phyloP scores from a whole-genome alignment of 2,113 vertebrate species.

The Phylloscopus whistleri region DNA sequence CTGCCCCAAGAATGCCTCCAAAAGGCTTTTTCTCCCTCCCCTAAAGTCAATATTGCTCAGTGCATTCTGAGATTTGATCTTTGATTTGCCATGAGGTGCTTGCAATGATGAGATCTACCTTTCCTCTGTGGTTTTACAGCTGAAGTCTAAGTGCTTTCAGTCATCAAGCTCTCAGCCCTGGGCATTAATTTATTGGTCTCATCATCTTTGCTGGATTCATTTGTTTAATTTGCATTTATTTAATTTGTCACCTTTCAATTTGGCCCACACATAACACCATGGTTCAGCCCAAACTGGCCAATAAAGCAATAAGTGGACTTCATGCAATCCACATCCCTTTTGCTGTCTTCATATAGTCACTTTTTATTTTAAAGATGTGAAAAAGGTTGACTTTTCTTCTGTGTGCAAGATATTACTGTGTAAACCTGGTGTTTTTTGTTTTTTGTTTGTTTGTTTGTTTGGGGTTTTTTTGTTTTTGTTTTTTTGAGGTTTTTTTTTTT shows the following conservation, averaged over 20 bases:
- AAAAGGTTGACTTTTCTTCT: neutral
- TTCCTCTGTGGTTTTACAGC: fast-evolving
- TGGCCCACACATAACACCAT: neutral
- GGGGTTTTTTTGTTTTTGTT: no score
- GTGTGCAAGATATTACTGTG: neutral
- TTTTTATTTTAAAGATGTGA: neutral
- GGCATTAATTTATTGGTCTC: neutral
- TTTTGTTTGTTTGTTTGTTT: no score
- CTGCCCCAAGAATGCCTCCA: neutral
- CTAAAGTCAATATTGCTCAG: neutral
- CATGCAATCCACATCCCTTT: neutral
- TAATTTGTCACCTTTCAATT: neutral
- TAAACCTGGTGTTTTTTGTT: neutral
- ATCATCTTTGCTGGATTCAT: neutral
- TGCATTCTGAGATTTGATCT: neutral
- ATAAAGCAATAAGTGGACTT: neutral
- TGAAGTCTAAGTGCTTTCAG: neutral
- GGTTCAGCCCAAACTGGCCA: neutral
- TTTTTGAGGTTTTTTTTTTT: neutral
- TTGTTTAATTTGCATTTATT: neutral
- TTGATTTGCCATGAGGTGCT: neutral
- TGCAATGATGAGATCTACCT: neutral
- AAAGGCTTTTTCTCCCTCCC: neutral
- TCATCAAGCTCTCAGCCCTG: neutral
- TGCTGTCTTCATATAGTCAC: neutral